Evolutionary conservation across 1,140 invertebrate species (phyloP).

Genomic region (Drosophila busckii): DNA sequence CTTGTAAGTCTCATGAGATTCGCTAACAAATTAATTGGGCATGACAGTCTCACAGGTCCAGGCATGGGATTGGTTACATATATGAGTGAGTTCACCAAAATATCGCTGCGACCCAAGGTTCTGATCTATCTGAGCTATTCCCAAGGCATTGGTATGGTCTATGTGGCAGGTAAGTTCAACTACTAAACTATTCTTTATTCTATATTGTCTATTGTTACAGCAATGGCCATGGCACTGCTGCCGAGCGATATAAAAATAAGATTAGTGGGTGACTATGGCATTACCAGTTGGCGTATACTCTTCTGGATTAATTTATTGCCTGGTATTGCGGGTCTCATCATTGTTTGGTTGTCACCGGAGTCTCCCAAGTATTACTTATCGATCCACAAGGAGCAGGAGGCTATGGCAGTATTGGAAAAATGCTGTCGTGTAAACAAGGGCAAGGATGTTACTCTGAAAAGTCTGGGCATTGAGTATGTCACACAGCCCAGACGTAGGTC

Average conservation of each 20-base stretch:
- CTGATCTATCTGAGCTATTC: slow-evolving; percentile 22
- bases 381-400: not conserved
- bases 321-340: not conserved
- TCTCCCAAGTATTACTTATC: slow-evolving; percentile 47
- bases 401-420: slow-evolving; percentile 21
- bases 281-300: slow-evolving; percentile 28
- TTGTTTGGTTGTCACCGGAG: slow-evolving; percentile 25
- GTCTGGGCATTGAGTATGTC: slow-evolving; percentile 21
- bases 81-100: slow-evolving; percentile 36
- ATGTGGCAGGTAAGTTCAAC: slow-evolving; percentile 27
- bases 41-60: slow-evolving; percentile 19
- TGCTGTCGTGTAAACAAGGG: slow-evolving; percentile 41
- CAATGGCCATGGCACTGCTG: slow-evolving; percentile 6
- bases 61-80: slow-evolving; percentile 18
- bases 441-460: slow-evolving; percentile 18
- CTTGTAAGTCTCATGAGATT: slow-evolving; percentile 42
- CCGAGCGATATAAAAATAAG: not conserved
- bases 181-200: not conserved
- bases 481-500: too few relatives aligned
- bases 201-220: not conserved
- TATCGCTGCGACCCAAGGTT: slow-evolving; percentile 29
- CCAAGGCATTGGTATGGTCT: slow-evolving; percentile 26
- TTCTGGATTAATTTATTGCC: slow-evolving; percentile 12
- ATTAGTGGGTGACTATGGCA: not conserved
- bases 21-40: too few relatives aligned